Evolutionary conservation across 1,140 invertebrate species (phyloP).

Genomic region (Plodia interpunctella): DNA sequence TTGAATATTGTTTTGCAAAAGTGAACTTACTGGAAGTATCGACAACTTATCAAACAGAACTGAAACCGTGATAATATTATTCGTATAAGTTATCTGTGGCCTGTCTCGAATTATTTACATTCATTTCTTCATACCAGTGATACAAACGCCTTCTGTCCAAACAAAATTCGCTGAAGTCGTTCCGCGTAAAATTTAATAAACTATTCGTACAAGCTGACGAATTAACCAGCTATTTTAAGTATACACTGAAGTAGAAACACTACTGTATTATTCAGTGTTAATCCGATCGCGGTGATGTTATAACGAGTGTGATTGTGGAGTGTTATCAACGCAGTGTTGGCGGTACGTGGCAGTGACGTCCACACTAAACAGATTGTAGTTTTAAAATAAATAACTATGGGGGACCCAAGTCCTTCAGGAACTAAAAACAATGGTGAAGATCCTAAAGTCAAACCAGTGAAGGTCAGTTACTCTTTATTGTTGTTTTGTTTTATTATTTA

Average conservation of each 20-base stretch:
- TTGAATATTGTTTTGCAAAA: neutral
- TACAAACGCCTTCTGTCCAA: conserved; percentile 36
- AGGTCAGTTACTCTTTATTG: conserved; percentile 11
- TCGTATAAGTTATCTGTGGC: too few relatives aligned
- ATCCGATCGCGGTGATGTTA: conserved; percentile 38
- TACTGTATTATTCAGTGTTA: conserved; percentile 23
- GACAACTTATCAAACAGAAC: neutral
- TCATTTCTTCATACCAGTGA: neutral
- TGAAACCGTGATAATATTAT: neutral
- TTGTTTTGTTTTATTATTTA: too few relatives aligned
- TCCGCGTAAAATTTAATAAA: conserved; percentile 21
- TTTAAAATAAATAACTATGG: neutral
- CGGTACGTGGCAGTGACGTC: conserved; percentile 63
- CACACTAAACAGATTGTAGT: conserved; percentile 15
- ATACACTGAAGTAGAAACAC: conserved; percentile 23
- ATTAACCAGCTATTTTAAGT: conserved; percentile 39
- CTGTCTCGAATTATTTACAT: neutral
- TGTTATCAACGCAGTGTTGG: conserved; percentile 44
- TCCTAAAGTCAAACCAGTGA: neutral
- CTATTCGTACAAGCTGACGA: conserved; percentile 16
- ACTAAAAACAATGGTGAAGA: conserved; percentile 25
- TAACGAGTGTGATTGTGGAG: conserved; percentile 32
- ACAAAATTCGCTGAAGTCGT: conserved; percentile 47
- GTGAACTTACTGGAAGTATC: conserved; percentile 3
- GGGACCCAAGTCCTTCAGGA: neutral